Percentiles rank a stretch among this genome's conserved stretches.
Evolutionary conservation across 1,140 invertebrate species (phyloP).

Genomic region (Drosophila tristis): DNA sequence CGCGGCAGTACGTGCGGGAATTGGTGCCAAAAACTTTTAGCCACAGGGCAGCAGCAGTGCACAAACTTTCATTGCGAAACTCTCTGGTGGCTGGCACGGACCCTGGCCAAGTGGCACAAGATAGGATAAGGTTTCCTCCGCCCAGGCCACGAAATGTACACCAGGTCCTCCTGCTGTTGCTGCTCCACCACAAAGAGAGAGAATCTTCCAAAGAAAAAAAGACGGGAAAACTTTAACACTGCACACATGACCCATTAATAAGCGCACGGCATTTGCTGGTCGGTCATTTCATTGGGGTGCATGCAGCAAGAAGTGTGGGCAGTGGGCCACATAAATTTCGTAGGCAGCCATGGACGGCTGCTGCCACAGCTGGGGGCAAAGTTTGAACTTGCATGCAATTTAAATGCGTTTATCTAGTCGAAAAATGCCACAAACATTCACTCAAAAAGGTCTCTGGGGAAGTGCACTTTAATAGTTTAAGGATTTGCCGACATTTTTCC

Average conservation of each 20-base stretch:
- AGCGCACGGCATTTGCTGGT: slow-evolving; percentile 58
- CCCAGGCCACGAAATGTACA: no score
- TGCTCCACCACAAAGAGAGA: not conserved
- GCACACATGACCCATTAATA: slow-evolving; percentile 80
- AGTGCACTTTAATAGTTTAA: slow-evolving; percentile 27
- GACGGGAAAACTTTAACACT: slow-evolving; percentile 32
- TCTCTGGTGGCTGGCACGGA: slow-evolving; percentile 14
- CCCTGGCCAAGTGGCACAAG: slow-evolving; percentile 27
- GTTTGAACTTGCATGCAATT: slow-evolving; percentile 67
- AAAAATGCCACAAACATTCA: slow-evolving; percentile 48
- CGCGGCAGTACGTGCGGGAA: not conserved
- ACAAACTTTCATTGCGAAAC: slow-evolving; percentile 51
- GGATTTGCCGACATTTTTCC: not conserved
- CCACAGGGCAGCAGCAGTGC: slow-evolving; percentile 8
- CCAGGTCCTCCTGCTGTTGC: not conserved
- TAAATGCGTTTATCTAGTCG: slow-evolving; percentile 73
- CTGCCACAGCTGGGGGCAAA: slow-evolving; percentile 44
- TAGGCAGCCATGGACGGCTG: slow-evolving; percentile 30
- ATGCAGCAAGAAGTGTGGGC: not conserved
- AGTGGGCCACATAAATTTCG: slow-evolving; percentile 66
- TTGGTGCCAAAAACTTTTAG: slow-evolving; percentile 33
- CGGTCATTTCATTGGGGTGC: slow-evolving; percentile 51
- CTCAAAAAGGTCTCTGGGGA: slow-evolving; percentile 25
- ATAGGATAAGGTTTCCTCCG: slow-evolving; percentile 16
- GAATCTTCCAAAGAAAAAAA: slow-evolving; percentile 12